Evolutionary conservation across 2,797 vertebrate species (phyloP), one percentile per base, ranked within the genome.

Genomic region (Macroramphosus scolopax): DNA sequence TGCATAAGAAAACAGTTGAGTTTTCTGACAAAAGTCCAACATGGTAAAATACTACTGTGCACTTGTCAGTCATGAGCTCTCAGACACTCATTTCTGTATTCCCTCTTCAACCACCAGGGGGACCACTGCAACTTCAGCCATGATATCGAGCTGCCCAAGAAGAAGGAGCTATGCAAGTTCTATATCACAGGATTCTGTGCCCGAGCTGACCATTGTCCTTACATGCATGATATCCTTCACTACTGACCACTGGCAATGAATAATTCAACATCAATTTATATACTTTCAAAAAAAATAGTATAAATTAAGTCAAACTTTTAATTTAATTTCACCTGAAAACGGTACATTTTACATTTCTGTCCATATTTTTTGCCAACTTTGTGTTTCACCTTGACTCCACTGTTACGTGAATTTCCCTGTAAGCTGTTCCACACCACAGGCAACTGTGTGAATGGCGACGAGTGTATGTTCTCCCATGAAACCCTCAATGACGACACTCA

Each of bases 111-210:
- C 24, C 49, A 40, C 14, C 84, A 98, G 96, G 95, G 95, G 1
- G 96, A 98, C 40, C 94, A 98, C 82, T 98, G 96, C 74, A 97
- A 97, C 59, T 98, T 97, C 80, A 98, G 95, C 78, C 95, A 98
- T 0, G 96, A 98, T 68, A 94, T 98, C 0, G 96, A 97, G 55
- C 85, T 97, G 24, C 96, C 95, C 1, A 96, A 96, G 83, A 97
- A 97, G 79, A 92, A 96, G 17, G 95, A 97, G 35, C 89, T 98
- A 13, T 98, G 96, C 91, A 98, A 98, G 75, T 98, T 98, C 65
- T 98, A 98, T 82, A 95, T 97, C 77, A 98, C 94, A 0, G 95
- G 96, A 0, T 98, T 93, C 76, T 98, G 96, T 1, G 95, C 95
- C 13, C 72, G 94, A 28, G 95, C 93, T 0, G 94, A 98, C 58